Evolutionary conservation across 2,888 invertebrate genomes (phyloP), one percentile per base, ranked within the genome.

Genomic region (Meghimatium bilineatum): DNA sequence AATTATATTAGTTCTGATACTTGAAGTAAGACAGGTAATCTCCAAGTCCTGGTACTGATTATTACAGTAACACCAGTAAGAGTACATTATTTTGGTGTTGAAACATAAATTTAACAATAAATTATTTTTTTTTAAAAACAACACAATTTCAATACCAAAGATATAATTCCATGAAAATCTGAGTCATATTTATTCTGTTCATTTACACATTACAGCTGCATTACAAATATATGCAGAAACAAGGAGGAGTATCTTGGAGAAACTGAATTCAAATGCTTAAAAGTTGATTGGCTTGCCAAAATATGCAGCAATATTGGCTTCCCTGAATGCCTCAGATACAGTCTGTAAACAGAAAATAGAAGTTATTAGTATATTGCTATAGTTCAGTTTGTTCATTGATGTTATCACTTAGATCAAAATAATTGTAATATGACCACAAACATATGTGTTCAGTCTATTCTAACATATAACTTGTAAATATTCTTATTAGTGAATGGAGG

Each of bases 231-330:
- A 44, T 49, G 44, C n/a, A 29, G n/a, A 49, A 8, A 14, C 44
- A 72, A n/a, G 29, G 10, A 71, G 10, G 38, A 71, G 20, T 12
- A 26, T 67, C 20, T 34, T 17, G 69, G 1, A 23, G 20, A 38
- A 38, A 36, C 34, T 63, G 60, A 5, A 74, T n/a, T 20, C 3
- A n/a, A 10, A 20, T 12, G 26, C n/a, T 89, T 86, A 91, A 82
- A 98, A 99, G 95, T 99, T 99, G 94, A 99, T 99, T 60, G 99
- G 96, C 95, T 99, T 99, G 91, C 99, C 99, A 93, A 95, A 96
- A 94, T 97, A 98, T 44, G 99, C 99, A 26, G 97, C 96, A 89
- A 99, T 93, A 93, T 98, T 98, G 56, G 99, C 99, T 95, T 99
- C 99, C 93, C 99, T 96, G 84, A 99, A 95, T 1, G 99, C 99